These are phyloP conservation scores for Ciona savignyi DNA, from an alignment of 23 tunicate species.

Conservation along the genomic window DNA sequence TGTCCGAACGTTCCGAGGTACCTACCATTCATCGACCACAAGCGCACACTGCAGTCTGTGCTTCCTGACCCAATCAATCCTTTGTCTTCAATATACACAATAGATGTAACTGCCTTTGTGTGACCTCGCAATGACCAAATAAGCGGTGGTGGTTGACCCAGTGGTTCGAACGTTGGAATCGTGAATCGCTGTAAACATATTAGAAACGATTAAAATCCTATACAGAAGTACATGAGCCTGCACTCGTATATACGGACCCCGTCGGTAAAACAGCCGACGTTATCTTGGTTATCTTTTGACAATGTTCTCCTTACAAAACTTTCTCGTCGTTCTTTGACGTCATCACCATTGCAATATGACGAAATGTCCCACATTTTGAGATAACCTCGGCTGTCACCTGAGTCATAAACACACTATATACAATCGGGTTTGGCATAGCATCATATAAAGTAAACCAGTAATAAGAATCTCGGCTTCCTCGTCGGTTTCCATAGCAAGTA, in stretches of 20 bases:
- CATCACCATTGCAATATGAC: constrained; percentile 39
- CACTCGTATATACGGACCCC: constrained; percentile 11
- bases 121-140: constrained; percentile 21
- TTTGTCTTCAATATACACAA: constrained; percentile 8
- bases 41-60: constrained; percentile 28
- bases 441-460: background rate
- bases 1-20: constrained; percentile 60
- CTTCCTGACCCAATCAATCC: constrained; percentile 28
- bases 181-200: constrained; percentile 6
- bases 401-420: background rate
- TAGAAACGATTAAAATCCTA: background rate
- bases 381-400: constrained; percentile 47
- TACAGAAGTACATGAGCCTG: too few relatives aligned
- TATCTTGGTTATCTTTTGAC: background rate
- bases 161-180: constrained; percentile 22
- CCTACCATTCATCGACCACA: constrained; percentile 27
- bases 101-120: constrained; percentile 21
- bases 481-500: constrained; percentile 33
- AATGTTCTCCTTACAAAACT: background rate
- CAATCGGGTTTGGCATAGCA: background rate
- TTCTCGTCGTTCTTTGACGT: constrained; percentile 6
- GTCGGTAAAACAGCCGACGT: constrained; percentile 5
- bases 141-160: constrained; percentile 11
- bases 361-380: constrained; percentile 32
- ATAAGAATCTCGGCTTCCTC: constrained; percentile 12